These are phyloP conservation scores for Peribatodes rhomboidaria DNA, from an alignment of 2,888 invertebrate species.

Conservation along the genomic window DNA sequence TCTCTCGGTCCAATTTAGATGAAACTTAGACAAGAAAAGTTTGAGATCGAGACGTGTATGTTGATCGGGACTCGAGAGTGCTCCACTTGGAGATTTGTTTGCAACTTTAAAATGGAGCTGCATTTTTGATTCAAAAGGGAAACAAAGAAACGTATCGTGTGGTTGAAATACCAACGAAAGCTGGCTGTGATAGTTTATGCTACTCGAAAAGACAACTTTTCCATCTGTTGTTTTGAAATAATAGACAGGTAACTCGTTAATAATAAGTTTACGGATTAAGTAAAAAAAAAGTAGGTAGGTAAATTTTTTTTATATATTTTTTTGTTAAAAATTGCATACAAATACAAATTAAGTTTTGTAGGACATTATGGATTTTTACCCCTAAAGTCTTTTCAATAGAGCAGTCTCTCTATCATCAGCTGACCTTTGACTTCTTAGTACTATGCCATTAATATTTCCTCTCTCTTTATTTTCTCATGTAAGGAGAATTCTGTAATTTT, in stretches of 20 bases:
- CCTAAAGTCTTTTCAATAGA: neutral
- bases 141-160: slow-evolving; percentile 21
- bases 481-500: too few species aligned
- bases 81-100: slow-evolving; percentile 36
- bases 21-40: slow-evolving; percentile 41
- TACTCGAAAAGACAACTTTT: neutral
- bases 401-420: neutral
- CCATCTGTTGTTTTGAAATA: neutral
- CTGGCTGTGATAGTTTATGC: neutral
- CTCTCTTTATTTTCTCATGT: neutral
- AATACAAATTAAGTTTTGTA: too few species aligned
- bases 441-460: neutral
- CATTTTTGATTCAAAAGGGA: slow-evolving; percentile 40
- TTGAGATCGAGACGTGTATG: slow-evolving; percentile 36
- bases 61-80: slow-evolving; percentile 35
- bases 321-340: too few species aligned
- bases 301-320: too few species aligned
- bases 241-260: neutral
- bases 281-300: too few species aligned
- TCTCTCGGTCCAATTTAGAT: slow-evolving; percentile 35
- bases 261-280: too few species aligned
- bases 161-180: neutral
- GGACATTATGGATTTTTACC: too few species aligned
- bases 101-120: slow-evolving; percentile 42
- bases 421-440: neutral